These are phyloP conservation scores for Antrozous pallidus DNA, from an alignment of 2,797 vertebrate genomes.

Conservation along the genomic window DNA sequence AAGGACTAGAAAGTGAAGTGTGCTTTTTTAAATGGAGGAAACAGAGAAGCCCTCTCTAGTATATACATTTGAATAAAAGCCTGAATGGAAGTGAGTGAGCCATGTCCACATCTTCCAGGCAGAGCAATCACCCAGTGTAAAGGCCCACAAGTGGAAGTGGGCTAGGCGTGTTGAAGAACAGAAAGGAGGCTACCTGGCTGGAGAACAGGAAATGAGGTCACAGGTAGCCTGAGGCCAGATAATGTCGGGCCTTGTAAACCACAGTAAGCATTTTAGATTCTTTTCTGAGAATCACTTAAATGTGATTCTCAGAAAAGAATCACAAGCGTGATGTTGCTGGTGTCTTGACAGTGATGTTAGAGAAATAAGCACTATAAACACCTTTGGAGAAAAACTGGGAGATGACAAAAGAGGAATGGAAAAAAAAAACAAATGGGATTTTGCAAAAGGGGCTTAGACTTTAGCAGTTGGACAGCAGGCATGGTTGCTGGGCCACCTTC, in stretches of 20 bases:
- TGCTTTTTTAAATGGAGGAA: background rate
- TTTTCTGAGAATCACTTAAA: background rate
- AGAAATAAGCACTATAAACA: slow-evolving; percentile 3
- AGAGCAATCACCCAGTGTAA: background rate
- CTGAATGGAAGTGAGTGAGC: background rate
- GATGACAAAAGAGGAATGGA: background rate
- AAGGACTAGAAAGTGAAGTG: background rate
- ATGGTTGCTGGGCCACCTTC: background rate
- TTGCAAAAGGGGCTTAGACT: background rate
- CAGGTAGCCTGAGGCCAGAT: background rate
- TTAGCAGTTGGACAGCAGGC: background rate
- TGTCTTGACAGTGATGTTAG: background rate
- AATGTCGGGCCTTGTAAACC: background rate
- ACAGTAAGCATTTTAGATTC: background rate
- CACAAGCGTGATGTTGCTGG: background rate
- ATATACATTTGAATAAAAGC: background rate
- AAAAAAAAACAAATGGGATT: background rate
- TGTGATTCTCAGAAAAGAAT: too few species aligned
- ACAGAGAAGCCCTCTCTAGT: background rate
- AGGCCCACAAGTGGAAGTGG: background rate
- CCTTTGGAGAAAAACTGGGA: background rate
- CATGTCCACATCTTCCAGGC: background rate
- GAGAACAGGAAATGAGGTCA: background rate
- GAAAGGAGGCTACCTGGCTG: background rate
- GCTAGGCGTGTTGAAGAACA: background rate